These are phyloP conservation scores for Eretmocerus hayati DNA, from an alignment of 2,888 invertebrate species.

Conservation along the genomic window DNA sequence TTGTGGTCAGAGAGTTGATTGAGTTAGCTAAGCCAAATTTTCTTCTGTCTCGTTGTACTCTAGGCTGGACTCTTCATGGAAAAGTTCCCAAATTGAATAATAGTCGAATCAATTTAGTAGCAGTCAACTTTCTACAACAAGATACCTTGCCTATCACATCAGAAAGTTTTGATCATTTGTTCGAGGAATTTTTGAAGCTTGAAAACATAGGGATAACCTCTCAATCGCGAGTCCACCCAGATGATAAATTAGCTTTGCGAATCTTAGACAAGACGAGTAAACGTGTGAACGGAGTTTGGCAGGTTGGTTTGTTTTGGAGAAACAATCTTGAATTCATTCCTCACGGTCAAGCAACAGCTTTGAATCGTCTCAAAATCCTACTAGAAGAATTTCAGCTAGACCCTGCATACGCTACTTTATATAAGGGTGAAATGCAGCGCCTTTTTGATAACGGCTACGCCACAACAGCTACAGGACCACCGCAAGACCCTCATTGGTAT, in stretches of 20 bases:
- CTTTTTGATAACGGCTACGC: conserved; percentile 19
- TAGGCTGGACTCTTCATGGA: conserved; percentile 3
- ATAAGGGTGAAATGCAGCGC: conserved; percentile 11
- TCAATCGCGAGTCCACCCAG: neutral
- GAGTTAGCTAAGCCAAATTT: no score
- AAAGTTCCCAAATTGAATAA: neutral
- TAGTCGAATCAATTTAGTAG: neutral
- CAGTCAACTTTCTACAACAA: neutral
- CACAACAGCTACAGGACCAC: neutral
- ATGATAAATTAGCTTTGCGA: neutral
- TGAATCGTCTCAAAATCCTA: neutral
- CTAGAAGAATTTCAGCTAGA: conserved; percentile 14
- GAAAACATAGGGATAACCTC: no score
- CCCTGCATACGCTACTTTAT: conserved; percentile 1
- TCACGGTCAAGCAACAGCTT: neutral
- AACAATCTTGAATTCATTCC: neutral
- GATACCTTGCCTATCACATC: no score
- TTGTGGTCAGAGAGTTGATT: neutral
- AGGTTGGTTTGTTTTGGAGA: neutral
- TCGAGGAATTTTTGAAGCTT: no score
- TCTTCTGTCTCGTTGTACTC: neutral
- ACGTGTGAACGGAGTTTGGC: neutral
- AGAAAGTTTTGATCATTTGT: no score
- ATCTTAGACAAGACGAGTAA: neutral
- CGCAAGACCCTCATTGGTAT: neutral